Base-by-base conservation (phyloP, 1,140 invertebrate genomes). In the Hyposmocoma kahamanoa region DNA sequence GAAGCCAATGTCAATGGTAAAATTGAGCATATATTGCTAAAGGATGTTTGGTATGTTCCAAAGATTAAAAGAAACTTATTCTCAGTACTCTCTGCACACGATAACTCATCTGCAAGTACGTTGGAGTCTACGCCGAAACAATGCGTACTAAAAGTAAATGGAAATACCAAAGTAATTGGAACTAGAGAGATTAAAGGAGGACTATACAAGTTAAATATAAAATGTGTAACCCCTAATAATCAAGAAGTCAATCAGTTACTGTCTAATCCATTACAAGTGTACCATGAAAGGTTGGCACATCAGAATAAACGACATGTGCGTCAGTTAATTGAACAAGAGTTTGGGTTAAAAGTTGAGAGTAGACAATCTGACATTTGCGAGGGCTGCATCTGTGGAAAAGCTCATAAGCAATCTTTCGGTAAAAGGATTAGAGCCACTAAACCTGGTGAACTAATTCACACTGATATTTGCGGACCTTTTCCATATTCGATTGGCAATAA, bases 331-430 rank as follows among this genome's bases (percentile, higher is more conserved):
- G 13, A 49, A 42, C 20, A n/a, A 42, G 34, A 49, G 13, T 11
- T 49, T 17, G 36, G 15, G 20, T 38, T 59, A 26, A 47, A 41
- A 6, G 44, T 21, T 11, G n/a, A n/a, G n/a, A 26, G 22, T 22
- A 11, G 2, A 13, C 15, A 38, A 43, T 22, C 47, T 30, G 22
- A 43, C 13, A 11, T 59, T 50, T 47, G 44, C 50, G 41, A 43
- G 26, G 42, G 46, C 41, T 43, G 48, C 51, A 39, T 63, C 41
- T 43, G 48, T 43, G 56, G 61, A 49, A 50, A 53, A 17, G 20
- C 56, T 21, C 46, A 60, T 48, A 24, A 53, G 45, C 34, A 42
- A 26, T 32, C 42, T 38, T 32, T 60, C 46, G 47, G 53, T 1
- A 44, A 20, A 49, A n/a, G 52, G 19, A 42, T 18, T 53, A 26